Percentiles rank a stretch among this genome's conserved stretches.
These are phyloP conservation scores for Peromyscus nudipes DNA, from an alignment of 2,797 vertebrate species.

Conservation along the genomic window DNA sequence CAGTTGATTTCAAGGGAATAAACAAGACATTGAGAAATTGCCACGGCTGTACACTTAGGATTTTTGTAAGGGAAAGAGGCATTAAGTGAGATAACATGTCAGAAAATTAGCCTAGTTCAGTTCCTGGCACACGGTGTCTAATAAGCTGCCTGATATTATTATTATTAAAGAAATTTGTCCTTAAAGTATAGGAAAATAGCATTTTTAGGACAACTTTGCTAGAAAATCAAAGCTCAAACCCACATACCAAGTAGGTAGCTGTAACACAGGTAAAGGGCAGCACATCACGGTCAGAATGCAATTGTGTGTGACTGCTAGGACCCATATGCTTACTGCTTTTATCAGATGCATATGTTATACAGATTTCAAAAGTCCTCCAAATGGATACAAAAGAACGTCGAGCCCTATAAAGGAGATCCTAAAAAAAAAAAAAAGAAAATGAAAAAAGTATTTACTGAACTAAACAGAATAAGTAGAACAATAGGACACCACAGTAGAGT, in stretches of 20 bases:
- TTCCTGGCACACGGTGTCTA: neutral
- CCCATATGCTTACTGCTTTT: neutral
- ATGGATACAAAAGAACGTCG: neutral
- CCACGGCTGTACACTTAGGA: neutral
- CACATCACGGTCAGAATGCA: neutral
- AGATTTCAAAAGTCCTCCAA: conserved; percentile 30
- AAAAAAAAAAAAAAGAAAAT: neutral
- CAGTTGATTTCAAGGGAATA: conserved; percentile 10
- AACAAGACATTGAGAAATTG: neutral
- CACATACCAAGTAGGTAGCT: conserved; percentile 28
- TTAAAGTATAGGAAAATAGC: neutral
- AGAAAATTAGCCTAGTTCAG: conserved; percentile 41
- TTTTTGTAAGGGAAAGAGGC: conserved; percentile 8
- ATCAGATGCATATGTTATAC: neutral
- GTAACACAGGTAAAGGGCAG: neutral
- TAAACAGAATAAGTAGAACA: conserved; percentile 1
- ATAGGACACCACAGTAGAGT: neutral
- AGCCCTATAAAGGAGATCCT: neutral
- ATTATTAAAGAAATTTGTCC: conserved; percentile 12
- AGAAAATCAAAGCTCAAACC: conserved; percentile 17
- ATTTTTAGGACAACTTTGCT: conserved; percentile 42
- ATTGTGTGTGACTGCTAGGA: neutral
- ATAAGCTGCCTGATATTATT: conserved; percentile 12
- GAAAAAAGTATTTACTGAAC: conserved; percentile 8
- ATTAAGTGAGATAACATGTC: conserved; percentile 8